Evolutionary conservation across 2,113 vertebrate species (phyloP).

Genomic region (Nothoprocta pentlandii): DNA sequence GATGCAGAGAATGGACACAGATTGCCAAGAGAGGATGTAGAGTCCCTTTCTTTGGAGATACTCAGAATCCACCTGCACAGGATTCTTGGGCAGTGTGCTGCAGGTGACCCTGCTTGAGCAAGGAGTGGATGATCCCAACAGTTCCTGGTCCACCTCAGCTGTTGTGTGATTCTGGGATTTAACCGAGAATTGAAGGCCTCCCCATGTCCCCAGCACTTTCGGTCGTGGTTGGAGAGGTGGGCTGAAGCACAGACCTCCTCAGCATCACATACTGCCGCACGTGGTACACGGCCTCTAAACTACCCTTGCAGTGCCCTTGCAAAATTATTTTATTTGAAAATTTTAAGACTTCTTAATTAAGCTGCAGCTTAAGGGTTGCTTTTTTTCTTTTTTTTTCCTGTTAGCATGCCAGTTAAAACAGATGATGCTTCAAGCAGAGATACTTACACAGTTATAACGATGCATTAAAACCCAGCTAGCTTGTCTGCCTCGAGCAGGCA

Average conservation of each 20-base stretch:
- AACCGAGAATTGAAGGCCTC: neutral
- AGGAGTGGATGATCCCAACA: neutral
- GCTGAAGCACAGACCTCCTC: neutral
- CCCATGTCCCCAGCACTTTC: neutral
- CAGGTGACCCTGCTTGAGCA: neutral
- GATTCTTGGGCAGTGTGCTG: neutral
- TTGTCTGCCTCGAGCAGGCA: neutral
- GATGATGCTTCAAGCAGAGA: neutral
- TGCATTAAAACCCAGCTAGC: neutral
- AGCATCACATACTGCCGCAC: neutral
- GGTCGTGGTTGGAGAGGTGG: neutral
- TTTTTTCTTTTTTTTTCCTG: too few species aligned
- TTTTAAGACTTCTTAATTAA: neutral
- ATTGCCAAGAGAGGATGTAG: too few species aligned
- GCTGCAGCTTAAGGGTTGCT: accelerated
- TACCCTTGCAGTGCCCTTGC: neutral
- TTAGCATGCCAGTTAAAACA: neutral
- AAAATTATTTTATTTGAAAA: neutral
- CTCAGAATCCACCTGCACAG: too few species aligned
- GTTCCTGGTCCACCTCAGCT: neutral
- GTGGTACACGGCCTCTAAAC: neutral
- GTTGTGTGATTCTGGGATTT: neutral
- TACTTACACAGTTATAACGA: neutral
- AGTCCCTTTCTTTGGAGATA: too few species aligned
- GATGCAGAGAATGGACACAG: too few species aligned